A percentile compares a stretch with the other conserved stretches of the same genome.
phyloP scores from a whole-genome alignment of 2,113 vertebrate species.

The Oreochromis spilurus region DNA sequence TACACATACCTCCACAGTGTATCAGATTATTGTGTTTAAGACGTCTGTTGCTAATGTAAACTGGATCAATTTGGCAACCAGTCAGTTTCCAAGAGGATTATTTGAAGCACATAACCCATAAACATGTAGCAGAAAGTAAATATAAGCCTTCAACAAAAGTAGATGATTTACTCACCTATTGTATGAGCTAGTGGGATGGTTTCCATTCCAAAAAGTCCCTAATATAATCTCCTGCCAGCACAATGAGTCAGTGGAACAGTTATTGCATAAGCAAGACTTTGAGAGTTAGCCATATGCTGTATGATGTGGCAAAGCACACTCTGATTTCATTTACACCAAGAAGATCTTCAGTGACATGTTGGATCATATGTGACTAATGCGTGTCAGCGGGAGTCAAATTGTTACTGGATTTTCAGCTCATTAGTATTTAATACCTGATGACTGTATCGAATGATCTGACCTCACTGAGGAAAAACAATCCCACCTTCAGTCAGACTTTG shows the following conservation, averaged over 20 bases:
- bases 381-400: not conserved
- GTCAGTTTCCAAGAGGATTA: not conserved
- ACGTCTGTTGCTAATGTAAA: constrained; percentile 10
- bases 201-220: constrained; percentile 45
- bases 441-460: not conserved
- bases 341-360: not conserved
- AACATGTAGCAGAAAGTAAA: constrained; percentile 10
- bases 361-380: not conserved
- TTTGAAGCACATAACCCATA: constrained; percentile 11
- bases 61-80: not conserved
- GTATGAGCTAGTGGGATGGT: constrained; percentile 6
- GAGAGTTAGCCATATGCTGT: constrained; percentile 14
- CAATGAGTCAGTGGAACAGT: constrained; percentile 54
- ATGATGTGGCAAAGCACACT: constrained; percentile 10
- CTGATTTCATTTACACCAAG: not conserved
- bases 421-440: not conserved
- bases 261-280: constrained; percentile 43
- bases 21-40: not conserved
- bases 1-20: not conserved
- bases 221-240: constrained; percentile 46
- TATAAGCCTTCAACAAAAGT: constrained; percentile 5
- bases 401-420: not conserved
- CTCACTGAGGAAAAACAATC: not conserved
- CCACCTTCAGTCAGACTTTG: not conserved
- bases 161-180: constrained; percentile 8